Evolutionary conservation across 1,140 invertebrate genomes (phyloP), one percentile per base, ranked within the genome.

Genomic region (Holcopasites calliopsidis): DNA sequence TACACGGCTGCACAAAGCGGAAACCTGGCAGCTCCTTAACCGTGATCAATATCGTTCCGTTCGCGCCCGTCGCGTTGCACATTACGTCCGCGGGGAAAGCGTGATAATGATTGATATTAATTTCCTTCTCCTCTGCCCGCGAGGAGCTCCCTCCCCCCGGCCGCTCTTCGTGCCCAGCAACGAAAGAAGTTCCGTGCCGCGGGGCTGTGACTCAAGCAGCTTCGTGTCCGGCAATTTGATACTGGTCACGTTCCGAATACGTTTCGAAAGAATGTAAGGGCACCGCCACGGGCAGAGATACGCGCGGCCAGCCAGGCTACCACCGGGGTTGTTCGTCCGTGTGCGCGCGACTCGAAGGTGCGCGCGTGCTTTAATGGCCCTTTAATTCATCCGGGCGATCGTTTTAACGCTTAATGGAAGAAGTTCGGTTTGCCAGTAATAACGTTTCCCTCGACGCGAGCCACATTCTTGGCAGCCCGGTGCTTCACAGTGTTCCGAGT

Each of bases 201-300:
- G 60, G 50, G 38, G 75, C 73, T 85, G 78, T 80, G 85, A 87
- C 85, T 87, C 85, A 84, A 78, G 66, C 73, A 84, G 76, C 72
- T 87, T 83, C 86, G 82, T 85, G 85, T 86, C 81, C 82, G 47
- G 85, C 72, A 78, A 81, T 86, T 86, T 85, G 79, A 87, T 87
- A 87, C 81, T 66, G 71, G 86, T 86, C 86, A 87, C 85, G 86
- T 86, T 83, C 79, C 65, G 85, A 86, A 85, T 86, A 82, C 82
- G 81, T 86, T 86, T 82, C 61, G 77, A 77, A 83, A 83, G 80
- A 83, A 83, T 77, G 64, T 68, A 61, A 76, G 80, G 66, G n/a
- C n/a, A n/a, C n/a, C 57, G 33, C 33, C 42, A n/a, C 61, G 33
- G 16, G 38, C 33, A 80, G 72, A 44, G 70, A 81, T 80, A 80